A percentile compares a stretch with the other conserved stretches of the same genome.
Conservation (phyloP, 2,888 invertebrate genomes). For the Melangyna quadrimaculata region DNA sequence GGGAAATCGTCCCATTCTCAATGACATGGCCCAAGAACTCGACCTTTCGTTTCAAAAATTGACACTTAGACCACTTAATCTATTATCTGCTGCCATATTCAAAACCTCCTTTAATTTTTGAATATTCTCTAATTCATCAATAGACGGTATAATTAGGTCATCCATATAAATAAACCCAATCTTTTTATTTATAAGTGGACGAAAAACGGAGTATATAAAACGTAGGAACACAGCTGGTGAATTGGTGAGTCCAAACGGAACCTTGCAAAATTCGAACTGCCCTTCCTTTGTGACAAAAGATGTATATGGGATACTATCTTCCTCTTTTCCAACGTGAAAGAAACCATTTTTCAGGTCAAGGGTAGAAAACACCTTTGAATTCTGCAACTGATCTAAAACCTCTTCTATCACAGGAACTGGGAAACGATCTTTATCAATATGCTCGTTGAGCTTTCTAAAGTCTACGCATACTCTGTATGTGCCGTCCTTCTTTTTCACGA, state of each 20-base stretch:
- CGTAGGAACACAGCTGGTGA: not conserved
- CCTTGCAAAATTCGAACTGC: conserved; percentile 4
- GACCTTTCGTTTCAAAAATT: conserved; percentile 6
- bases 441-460: conserved; percentile 76
- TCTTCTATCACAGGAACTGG: no score
- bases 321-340: not conserved
- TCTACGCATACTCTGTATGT: conserved; percentile 75
- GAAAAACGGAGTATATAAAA: not conserved
- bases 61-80: not conserved
- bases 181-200: not conserved
- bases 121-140: not conserved
- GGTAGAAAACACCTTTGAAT: no score
- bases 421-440: conserved; percentile 75
- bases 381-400: no score
- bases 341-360: no score
- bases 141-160: not conserved
- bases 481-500: conserved; percentile 68
- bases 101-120: not conserved
- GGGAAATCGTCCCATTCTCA: not conserved
- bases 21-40: not conserved
- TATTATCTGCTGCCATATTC: not conserved
- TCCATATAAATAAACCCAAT: not conserved
- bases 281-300: not conserved
- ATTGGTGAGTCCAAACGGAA: not conserved
- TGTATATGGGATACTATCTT: not conserved